These are phyloP conservation scores for Percopsis transmontana DNA, from an alignment of 2,113 vertebrate genomes.

Conservation along the genomic window DNA sequence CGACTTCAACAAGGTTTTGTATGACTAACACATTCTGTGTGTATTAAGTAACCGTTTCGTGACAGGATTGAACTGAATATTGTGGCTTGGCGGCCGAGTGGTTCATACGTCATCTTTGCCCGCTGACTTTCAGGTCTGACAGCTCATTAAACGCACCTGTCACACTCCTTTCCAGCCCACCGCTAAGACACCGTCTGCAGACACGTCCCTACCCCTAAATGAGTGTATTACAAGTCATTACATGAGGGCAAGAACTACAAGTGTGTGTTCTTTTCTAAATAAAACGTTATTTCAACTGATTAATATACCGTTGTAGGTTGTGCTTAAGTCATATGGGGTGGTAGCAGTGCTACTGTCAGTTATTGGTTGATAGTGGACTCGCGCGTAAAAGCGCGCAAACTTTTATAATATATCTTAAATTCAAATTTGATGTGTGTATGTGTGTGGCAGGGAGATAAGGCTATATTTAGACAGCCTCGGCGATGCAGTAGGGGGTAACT, in stretches of 20 bases:
- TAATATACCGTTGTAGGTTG: background rate
- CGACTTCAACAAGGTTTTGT: background rate
- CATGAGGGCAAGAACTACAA: background rate
- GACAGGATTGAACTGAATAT: background rate
- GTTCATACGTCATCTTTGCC: slow-evolving; percentile 15
- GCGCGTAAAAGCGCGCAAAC: background rate
- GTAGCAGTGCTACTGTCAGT: background rate
- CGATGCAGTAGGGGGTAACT: slow-evolving; percentile 61
- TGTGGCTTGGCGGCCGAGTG: background rate
- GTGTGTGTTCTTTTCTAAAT: background rate
- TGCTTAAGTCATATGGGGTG: background rate
- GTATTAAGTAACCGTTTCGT: background rate
- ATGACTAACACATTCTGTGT: background rate
- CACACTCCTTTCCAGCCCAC: slow-evolving; percentile 26
- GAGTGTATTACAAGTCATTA: background rate
- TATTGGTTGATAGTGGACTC: background rate
- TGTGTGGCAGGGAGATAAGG: slow-evolving; percentile 6
- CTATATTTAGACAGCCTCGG: slow-evolving; percentile 73
- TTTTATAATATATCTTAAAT: slow-evolving; percentile 22
- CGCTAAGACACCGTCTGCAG: slow-evolving; percentile 20
- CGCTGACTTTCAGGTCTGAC: slow-evolving; percentile 30
- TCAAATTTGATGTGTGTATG: slow-evolving; percentile 22
- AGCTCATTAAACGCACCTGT: slow-evolving; percentile 63
- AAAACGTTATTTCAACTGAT: too few species aligned
- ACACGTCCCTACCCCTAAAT: background rate